Base-by-base conservation (phyloP, 2,113 vertebrate species). In the Planiliza haematocheilus region DNA sequence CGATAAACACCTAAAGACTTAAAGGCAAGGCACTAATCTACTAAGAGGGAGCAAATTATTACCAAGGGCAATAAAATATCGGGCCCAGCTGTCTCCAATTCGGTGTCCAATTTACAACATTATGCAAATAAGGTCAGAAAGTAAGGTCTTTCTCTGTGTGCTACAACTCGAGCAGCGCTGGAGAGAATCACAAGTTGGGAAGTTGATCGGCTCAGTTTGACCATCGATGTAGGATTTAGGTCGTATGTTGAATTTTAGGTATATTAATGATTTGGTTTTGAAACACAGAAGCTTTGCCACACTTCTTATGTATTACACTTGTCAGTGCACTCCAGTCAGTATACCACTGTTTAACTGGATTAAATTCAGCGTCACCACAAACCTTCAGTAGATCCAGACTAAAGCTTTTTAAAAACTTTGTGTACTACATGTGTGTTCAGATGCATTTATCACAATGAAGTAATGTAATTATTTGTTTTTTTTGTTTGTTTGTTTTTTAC, bases 71-170 rank as follows among this genome's bases (percentile, higher is more conserved):
- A 90, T 87, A 83, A 86, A 80, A 86, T 69, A 70, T 59, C 79
- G 60, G 38, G 68, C 77, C 87, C 82, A 84, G 80, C 79, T 86
- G 81, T 87, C 83, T 78, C 74, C 69, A 86, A 81, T 89, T 81
- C 49, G 18, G 52, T 77, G 85, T 74, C 80, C 85, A 83, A 85
- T 88, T 90, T 86, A 83, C 83, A 85, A 55, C 70, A 80, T 90
- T 88, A 88, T 92, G 89, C 86, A 90, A 91, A 91, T 83, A 77
- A 82, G 74, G 78, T 84, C 81, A 84, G 75, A 43, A 43, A 74
- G 71, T 79, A 76, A 87, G 50, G 60, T 77, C 77, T 63, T 81
- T 76, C 11, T 85, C 60, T 64, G 9, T 58, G 46, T 70, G 57
- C 50, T 70, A 17, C 42, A 67, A 77, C 34, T 57, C 52, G 17